These are phyloP conservation scores for Tetragonula carbonaria DNA, from an alignment of 2,888 invertebrate species.

Conservation along the genomic window DNA sequence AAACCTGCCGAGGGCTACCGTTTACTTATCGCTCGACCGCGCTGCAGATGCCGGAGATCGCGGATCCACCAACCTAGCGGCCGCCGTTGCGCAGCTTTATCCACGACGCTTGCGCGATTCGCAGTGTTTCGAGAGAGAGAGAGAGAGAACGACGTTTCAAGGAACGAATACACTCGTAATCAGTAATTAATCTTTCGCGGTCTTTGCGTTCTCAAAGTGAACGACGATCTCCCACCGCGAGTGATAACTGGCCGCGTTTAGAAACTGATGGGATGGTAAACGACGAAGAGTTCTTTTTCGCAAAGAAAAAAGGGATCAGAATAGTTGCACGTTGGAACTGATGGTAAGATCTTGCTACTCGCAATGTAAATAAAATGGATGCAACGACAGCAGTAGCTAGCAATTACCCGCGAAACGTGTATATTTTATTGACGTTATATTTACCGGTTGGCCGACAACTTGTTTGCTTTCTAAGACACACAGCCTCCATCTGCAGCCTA, in stretches of 20 bases:
- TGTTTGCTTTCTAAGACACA: conserved; percentile 78
- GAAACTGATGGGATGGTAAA: background rate
- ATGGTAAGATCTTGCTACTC: background rate
- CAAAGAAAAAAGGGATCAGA: too few species aligned
- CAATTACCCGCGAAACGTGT: conserved; percentile 67
- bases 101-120: conserved; percentile 16
- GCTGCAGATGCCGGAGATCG: conserved; percentile 41
- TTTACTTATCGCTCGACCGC: conserved; percentile 48
- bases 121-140: background rate
- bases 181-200: conserved; percentile 22
- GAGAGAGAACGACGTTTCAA: background rate
- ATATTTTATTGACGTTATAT: conserved; percentile 81
- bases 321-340: background rate
- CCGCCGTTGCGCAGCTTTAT: background rate
- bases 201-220: background rate
- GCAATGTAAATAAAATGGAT: background rate
- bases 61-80: background rate
- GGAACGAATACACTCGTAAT: conserved; percentile 10
- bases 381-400: conserved; percentile 54
- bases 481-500: conserved; percentile 58
- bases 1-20: conserved; percentile 64
- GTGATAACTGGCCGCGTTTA: background rate
- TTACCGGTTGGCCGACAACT: conserved; percentile 75
- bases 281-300: background rate
- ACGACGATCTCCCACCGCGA: background rate